phyloP scores from a whole-genome alignment of 2,888 invertebrate species.

The Hirudinaria manillensis region DNA sequence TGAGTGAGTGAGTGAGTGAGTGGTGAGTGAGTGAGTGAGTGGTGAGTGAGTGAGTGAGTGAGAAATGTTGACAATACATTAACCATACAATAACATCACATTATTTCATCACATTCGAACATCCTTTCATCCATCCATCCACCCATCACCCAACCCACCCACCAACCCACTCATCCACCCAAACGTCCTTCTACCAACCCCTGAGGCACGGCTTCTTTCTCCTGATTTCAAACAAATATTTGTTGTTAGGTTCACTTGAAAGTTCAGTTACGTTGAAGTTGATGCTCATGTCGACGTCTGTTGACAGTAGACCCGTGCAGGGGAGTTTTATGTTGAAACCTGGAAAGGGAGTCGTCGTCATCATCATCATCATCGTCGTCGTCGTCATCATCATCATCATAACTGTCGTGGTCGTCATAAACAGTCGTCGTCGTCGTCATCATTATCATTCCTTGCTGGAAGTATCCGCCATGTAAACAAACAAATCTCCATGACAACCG shows the following conservation, averaged over 20 bases:
- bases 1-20: neutral
- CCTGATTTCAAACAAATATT: constrained; percentile 20
- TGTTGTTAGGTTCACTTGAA: constrained; percentile 1
- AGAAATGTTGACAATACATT: no score
- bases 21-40: neutral
- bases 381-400: constrained; percentile 20
- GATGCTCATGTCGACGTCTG: constrained; percentile 29
- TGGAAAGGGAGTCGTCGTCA: neutral
- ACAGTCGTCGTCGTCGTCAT: constrained; percentile 21
- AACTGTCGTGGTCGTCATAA: constrained; percentile 10
- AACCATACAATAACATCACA: no score
- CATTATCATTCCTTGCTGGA: constrained; percentile 2
- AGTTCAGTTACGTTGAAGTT: constrained; percentile 14
- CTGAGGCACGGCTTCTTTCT: constrained; percentile 29
- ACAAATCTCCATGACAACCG: no score
- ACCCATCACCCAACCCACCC: neutral
- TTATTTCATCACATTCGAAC: neutral
- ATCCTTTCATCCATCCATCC: neutral
- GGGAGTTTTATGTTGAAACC: constrained; percentile 29
- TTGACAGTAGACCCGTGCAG: constrained; percentile 30
- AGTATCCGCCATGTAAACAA: no score
- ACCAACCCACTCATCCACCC: neutral
- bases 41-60: neutral
- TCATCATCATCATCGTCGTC: constrained; percentile 28
- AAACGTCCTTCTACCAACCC: neutral